Evolutionary conservation across 30 jellyfish, hydroid and myxozoan genomes (phyloP).

Genomic region (Hydractinia symbiolongicarpus): DNA sequence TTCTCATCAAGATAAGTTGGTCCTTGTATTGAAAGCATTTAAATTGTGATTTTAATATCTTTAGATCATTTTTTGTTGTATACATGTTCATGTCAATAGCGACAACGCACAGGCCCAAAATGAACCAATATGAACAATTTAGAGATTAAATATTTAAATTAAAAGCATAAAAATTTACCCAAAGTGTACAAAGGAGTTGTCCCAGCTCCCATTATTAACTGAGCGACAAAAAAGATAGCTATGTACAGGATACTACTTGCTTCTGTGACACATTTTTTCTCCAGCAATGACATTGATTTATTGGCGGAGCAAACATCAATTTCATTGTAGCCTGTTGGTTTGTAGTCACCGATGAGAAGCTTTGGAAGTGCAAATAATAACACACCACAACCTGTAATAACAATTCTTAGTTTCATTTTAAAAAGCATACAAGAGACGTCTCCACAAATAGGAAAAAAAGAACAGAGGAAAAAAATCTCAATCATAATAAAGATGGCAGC

Average conservation of each 20-base stretch:
- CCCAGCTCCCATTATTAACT: conserved; percentile 75
- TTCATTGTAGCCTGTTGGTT: conserved; percentile 28
- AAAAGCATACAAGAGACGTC: background rate
- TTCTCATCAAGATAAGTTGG: conserved; percentile 85
- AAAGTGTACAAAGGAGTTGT: conserved; percentile 73
- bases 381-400: conserved; percentile 77
- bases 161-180: too few relatives aligned
- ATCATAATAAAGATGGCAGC: background rate
- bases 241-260: conserved; percentile 25
- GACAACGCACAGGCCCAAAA: too few relatives aligned
- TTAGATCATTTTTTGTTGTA: background rate
- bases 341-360: conserved; percentile 58
- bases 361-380: conserved; percentile 74
- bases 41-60: background rate
- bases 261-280: conserved; percentile 1
- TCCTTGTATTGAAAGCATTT: background rate
- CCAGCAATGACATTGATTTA: background rate
- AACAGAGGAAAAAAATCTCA: background rate
- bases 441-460: background rate
- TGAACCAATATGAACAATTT: too few relatives aligned
- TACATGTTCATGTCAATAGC: too few relatives aligned
- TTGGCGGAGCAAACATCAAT: conserved; percentile 27
- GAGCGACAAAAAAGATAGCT: conserved; percentile 44
- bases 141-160: too few relatives aligned
- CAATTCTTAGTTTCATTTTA: background rate